Base-by-base conservation (phyloP, 1,140 invertebrate genomes). In the Meteorus sp. region DNA sequence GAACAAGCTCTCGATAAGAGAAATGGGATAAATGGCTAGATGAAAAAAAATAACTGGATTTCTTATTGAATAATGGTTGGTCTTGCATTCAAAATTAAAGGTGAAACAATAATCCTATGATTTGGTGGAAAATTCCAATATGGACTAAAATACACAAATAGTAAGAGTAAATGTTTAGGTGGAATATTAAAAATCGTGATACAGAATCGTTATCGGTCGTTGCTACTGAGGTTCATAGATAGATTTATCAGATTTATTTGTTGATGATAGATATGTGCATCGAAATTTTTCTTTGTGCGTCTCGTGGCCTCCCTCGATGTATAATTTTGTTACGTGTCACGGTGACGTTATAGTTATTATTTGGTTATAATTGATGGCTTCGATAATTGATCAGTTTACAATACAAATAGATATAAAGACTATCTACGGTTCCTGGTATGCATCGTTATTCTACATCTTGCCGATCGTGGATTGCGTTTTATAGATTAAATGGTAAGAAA, bases 161-260 rank as follows among this genome's bases (percentile, higher is more conserved):
- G 51, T 37, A 22, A 22, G 20, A 19, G 31, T 52, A 53, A 22
- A 35, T 31, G 19, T 41, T 25, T 53, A 53, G 22, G 41, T 6
- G 19, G 20, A 15, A 41, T 53, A 22, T 11, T 39, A n/a, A 37
- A 53, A 35, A 39, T 41, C 19, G 48, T 29, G 27, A 20, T 25
- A 17, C n/a, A 8, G 29, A 27, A 13, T 53, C 33, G 27, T 15
- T 22, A 39, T 4, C 11, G 20, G n/a, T 7, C 23, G 19, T 39
- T 39, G 43, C 43, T 20, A 22, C 20, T 45, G 20, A 19, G 43
- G 20, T 22, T 11, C 35, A 13, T 39, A 39, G 13, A 39, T 39
- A 39, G 13, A 39, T 39, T 39, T 13, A 15, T 39, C 15, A 13
- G 8, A 33, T 33, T 33, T 39, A 39, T n/a, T 39, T 7, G 3